These are phyloP conservation scores for Flabesymbios commensalis DNA, from an alignment of 2,888 invertebrate genomes.

Conservation along the genomic window DNA sequence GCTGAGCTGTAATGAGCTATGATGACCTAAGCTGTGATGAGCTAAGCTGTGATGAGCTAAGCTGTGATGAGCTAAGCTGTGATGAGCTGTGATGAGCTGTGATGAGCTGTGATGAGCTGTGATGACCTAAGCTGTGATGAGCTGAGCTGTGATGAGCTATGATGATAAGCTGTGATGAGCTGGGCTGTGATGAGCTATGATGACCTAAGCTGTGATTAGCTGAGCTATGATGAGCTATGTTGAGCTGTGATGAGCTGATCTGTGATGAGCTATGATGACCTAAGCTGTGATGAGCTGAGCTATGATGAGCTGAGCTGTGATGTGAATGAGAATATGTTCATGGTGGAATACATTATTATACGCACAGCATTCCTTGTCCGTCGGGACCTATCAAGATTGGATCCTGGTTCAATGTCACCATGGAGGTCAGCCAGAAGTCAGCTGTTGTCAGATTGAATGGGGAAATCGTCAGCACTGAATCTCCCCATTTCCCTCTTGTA, in stretches of 20 bases:
- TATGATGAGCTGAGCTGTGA: too few species aligned
- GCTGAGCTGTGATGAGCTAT: background rate
- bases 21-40: background rate
- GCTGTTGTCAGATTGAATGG: too few species aligned
- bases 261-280: too few species aligned
- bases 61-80: background rate
- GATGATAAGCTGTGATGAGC: background rate
- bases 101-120: background rate
- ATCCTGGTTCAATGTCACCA: too few species aligned
- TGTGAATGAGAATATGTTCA: too few species aligned
- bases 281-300: too few species aligned
- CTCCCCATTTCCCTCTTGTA: too few species aligned
- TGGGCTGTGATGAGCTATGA: background rate
- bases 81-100: background rate
- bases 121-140: background rate
- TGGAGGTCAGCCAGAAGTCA: too few species aligned
- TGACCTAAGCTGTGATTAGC: background rate
- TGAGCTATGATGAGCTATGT: background rate
- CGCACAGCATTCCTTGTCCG: too few species aligned
- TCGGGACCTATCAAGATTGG: too few species aligned
- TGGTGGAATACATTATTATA: too few species aligned
- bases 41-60: background rate
- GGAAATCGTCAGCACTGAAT: too few species aligned
- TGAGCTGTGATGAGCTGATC: background rate
- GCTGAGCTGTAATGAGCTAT: background rate